Base-by-base conservation (phyloP, 1,140 invertebrate genomes). In the Lordiphosa stackelbergi region DNA sequence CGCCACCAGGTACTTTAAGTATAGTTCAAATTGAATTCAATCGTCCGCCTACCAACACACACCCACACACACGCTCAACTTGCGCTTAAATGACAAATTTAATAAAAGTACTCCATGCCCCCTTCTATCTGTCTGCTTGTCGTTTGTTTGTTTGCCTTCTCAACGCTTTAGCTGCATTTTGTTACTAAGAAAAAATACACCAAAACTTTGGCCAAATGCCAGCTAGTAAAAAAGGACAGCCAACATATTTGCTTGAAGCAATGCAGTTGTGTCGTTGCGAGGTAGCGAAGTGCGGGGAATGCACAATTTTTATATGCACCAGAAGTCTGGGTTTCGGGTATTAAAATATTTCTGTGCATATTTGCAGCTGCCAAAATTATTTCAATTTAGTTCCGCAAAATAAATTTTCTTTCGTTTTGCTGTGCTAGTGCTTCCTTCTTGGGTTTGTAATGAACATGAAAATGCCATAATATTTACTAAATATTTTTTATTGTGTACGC, bases 381-480 rank as follows among this genome's bases (percentile, higher is more conserved):
- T 83, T 83, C 78, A 83, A 83, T 83, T 83, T 83, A 83, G 77
- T 83, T 83, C 78, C 77, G 78, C 77, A 83, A 73, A 84, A 83
- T 83, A 77, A 83, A 83, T 84, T 83, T 81, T 46, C 42, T 22
- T 72, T 58, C 46, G 38, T 56, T 46, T 53, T 22, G 12, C 19
- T 19, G 34, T 53, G 41, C 11, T 11, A 42, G 36, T 37, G 31
- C 16, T 40, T 53, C 38, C 51, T 45, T 62, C 19, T 66, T 63
- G 57, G 42, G 40, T 35, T 62, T 34, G 51, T 53, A 75, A 78
- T 78, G 70, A 79, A 66, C 69, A 79, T 53, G 42, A 62, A 65
- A 69, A 65, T 59, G 74, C 31, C 38, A 55, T 57, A 73, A 69
- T 69, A 73, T 69, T 69, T 66, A 69, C 65, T n/a, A n/a, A n/a